Conservation (phyloP, 92 coral and sea anemone genomes). For the Galaxea fascicularis region DNA sequence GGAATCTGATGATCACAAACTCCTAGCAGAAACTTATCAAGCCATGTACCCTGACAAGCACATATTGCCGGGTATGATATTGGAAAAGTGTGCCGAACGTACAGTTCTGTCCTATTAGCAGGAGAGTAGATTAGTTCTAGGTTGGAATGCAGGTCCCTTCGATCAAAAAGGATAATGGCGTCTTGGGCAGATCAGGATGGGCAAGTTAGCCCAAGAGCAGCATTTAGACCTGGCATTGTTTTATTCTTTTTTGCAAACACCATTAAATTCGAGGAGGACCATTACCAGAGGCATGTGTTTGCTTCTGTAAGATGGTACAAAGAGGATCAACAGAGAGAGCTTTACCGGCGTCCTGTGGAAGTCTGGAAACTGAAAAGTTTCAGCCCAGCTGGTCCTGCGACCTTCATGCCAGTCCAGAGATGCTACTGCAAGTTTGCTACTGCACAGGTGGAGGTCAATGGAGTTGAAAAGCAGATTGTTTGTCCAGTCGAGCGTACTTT, state of each 20-base stretch:
- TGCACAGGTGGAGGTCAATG: no score
- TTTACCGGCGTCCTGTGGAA: slow-evolving; percentile 59
- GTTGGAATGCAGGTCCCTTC: slow-evolving; percentile 46
- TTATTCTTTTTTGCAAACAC: slow-evolving; percentile 43
- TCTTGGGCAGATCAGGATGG: slow-evolving; percentile 60
- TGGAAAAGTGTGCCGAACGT: slow-evolving; percentile 32
- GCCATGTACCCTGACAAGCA: slow-evolving; percentile 44
- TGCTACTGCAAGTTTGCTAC: no score
- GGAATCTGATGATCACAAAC: slow-evolving; percentile 51
- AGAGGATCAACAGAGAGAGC: slow-evolving; percentile 34
- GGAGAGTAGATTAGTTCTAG: slow-evolving; percentile 57
- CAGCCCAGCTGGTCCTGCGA: slow-evolving; percentile 49
- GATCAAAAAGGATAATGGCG: slow-evolving; percentile 68
- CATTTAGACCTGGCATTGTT: slow-evolving; percentile 51
- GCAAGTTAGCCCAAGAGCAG: slow-evolving; percentile 29
- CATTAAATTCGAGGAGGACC: slow-evolving; percentile 25
- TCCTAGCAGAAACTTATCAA: slow-evolving; percentile 34
- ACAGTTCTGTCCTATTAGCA: slow-evolving; percentile 18
- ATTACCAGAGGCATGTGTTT: slow-evolving; percentile 47
- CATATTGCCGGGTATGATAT: slow-evolving; percentile 24
- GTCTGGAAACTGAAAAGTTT: slow-evolving; percentile 43
- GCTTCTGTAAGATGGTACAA: slow-evolving; percentile 53
- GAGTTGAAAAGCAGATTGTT: slow-evolving; percentile 57
- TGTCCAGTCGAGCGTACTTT: no score
- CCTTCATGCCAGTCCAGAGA: slow-evolving; percentile 52